Conservation (phyloP, 2,113 vertebrate species). For the Hassar affinis region DNA sequence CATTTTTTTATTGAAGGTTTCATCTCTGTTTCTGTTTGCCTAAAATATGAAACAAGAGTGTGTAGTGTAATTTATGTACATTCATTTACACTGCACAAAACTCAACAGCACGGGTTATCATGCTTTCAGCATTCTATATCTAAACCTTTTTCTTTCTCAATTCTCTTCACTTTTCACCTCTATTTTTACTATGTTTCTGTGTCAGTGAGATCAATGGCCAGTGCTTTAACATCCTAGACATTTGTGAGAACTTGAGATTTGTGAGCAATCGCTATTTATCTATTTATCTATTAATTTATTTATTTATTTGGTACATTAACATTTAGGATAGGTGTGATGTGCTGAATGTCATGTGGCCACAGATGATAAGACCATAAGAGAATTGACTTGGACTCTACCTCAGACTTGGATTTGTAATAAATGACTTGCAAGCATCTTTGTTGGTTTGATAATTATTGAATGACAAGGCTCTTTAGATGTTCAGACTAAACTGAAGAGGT, state of each 20-base stretch:
- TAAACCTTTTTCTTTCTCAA: background rate
- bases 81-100: background rate
- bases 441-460: conserved; percentile 20
- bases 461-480: conserved; percentile 2
- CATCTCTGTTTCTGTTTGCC: background rate
- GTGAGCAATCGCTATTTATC: too few relatives aligned
- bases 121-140: background rate
- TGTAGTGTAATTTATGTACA: background rate
- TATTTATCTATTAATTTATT: too few relatives aligned
- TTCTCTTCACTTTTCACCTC: background rate
- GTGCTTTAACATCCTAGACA: background rate
- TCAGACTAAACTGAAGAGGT: background rate
- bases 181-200: background rate
- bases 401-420: too few relatives aligned
- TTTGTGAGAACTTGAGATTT: too few relatives aligned
- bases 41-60: background rate
- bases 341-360: too few relatives aligned
- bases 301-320: too few relatives aligned
- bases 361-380: too few relatives aligned
- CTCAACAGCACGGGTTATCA: background rate
- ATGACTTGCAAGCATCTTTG: background rate
- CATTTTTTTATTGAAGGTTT: background rate
- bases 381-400: too few relatives aligned
- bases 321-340: too few relatives aligned
- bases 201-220: background rate